These are phyloP conservation scores for Dicyrtomina minuta DNA, from an alignment of 2,888 invertebrate genomes.

Conservation along the genomic window DNA sequence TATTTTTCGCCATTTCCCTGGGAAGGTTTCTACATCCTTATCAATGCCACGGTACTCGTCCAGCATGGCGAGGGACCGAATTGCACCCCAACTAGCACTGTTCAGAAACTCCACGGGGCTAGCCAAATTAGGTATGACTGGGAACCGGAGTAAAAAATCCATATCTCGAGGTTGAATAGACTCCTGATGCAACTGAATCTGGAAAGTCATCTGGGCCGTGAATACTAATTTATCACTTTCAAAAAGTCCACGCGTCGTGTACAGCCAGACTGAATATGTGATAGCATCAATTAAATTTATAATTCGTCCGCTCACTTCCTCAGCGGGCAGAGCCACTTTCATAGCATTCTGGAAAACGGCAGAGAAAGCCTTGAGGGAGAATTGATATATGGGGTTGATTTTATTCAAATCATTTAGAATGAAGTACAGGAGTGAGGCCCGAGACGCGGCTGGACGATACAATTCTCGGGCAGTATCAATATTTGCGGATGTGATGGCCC, in stretches of 20 bases:
- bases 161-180: constrained; percentile 82
- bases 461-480: constrained; percentile 84
- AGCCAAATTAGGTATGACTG: constrained; percentile 86
- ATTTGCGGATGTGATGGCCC: constrained; percentile 84
- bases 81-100: constrained; percentile 90
- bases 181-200: constrained; percentile 82
- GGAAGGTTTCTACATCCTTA: constrained; percentile 76
- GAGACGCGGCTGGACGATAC: constrained; percentile 85
- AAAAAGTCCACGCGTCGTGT: constrained; percentile 90
- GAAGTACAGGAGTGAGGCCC: constrained; percentile 91
- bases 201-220: constrained; percentile 93
- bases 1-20: constrained; percentile 88
- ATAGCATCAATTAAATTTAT: constrained; percentile 90
- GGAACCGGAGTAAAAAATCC: constrained; percentile 90
- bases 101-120: constrained; percentile 93
- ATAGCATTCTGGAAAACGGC: constrained; percentile 71
- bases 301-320: constrained; percentile 75
- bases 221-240: constrained; percentile 96
- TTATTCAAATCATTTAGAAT: constrained; percentile 93
- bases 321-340: constrained; percentile 78
- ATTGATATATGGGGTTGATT: constrained; percentile 95
- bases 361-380: constrained; percentile 80
- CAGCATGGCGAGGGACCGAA: constrained; percentile 83
- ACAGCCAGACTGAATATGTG: constrained; percentile 90
- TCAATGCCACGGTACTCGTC: constrained; percentile 93